These are phyloP conservation scores for Rhabdomys pumilio DNA, from an alignment of 2,797 vertebrate species.

Conservation along the genomic window DNA sequence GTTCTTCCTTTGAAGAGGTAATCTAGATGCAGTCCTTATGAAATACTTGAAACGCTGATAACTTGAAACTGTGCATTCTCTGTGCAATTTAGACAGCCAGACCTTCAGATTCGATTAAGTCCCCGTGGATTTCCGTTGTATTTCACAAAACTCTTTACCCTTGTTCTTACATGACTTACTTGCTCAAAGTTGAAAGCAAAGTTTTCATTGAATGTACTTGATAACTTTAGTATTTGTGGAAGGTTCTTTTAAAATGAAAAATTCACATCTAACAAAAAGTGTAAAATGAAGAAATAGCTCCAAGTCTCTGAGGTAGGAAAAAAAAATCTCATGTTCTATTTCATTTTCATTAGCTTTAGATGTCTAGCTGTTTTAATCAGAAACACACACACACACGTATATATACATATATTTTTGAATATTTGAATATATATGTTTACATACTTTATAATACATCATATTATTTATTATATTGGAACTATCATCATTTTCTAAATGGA, in stretches of 20 bases:
- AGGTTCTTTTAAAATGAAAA: conserved; percentile 35
- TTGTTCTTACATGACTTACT: conserved; percentile 24
- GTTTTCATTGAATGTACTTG: conserved; percentile 61
- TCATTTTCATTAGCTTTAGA: background rate
- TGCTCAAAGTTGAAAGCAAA: conserved; percentile 52
- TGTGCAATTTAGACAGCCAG: conserved; percentile 3
- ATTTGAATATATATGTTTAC: background rate
- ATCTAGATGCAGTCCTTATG: background rate
- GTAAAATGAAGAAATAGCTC: background rate
- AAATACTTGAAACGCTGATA: conserved; percentile 30
- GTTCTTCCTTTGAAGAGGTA: background rate
- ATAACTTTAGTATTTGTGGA: conserved; percentile 39
- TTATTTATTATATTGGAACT: background rate
- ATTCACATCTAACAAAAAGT: background rate
- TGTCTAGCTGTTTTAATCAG: background rate
- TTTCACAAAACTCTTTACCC: conserved; percentile 29
- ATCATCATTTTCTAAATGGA: background rate
- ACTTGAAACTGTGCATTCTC: background rate
- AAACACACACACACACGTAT: background rate
- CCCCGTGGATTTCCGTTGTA: background rate
- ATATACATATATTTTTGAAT: background rate
- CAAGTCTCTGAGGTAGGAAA: background rate
- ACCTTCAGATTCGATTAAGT: background rate
- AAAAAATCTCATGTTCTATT: background rate
- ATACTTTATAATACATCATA: conserved; percentile 6